Evolutionary conservation across 2,888 invertebrate genomes (phyloP), one percentile per base, ranked within the genome.

Genomic region (Periphyllus acericola): DNA sequence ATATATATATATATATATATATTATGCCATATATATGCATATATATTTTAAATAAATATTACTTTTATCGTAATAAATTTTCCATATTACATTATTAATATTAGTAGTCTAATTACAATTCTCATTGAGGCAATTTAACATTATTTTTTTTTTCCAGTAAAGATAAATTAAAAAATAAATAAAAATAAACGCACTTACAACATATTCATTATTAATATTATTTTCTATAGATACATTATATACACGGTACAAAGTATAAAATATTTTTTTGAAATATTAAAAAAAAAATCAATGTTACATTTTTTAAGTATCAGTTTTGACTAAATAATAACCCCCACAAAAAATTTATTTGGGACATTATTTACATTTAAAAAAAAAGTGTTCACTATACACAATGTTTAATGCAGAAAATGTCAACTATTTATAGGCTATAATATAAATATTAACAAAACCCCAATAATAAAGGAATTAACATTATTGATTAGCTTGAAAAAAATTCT

Each of bases 261-360:
- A 87, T 87, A 87, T 87, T 87, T 80, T 84, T 87, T 80, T 87
- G 71, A 60, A 87, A 81, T 87, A 80, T 86, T 86, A 86, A 79
- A 87, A 87, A 80, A n/a, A 87, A 87, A 87, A 87, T 87, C 87
- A 87, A 81, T 81, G 81, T 87, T 87, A 87, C 87, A 87, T 80
- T 87, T 87, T 86, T 87, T 87, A 87, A 87, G 87, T 87, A 87
- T 87, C 87, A 86, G 87, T 87, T 86, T 87, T 87, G 87, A 87
- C 87, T 87, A 87, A 87, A 55, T 80, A 32, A 80, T 87, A 87
- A 87, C 79, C 68, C 87, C 87, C 87, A 87, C 81, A 81, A 81
- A 76, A 87, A 46, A 66, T 87, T 29, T 60, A 74, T 74, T 87
- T 80, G 87, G 87, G 80, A 80, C 21, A 80, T 79, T 72, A 80